Evolutionary conservation across 2,113 vertebrate species (phyloP).

Genomic region (Caranx ignobilis): DNA sequence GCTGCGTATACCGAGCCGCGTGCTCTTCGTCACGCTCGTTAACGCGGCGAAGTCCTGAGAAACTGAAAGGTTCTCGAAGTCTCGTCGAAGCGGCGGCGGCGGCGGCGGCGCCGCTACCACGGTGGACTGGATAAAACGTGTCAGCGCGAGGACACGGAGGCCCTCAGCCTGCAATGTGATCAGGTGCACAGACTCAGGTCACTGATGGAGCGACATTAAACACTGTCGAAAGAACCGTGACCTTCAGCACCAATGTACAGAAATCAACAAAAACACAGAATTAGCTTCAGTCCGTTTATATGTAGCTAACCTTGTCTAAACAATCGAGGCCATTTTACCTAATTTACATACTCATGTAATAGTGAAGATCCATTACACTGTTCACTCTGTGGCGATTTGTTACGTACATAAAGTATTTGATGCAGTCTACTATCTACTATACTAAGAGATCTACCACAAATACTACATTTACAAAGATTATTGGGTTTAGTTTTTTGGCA

Average conservation of each 20-base stretch:
- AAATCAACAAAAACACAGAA: not conserved
- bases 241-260: not conserved
- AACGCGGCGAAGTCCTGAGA: not conserved
- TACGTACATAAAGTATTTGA: too few species aligned
- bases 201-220: not conserved
- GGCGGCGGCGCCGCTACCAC: not conserved
- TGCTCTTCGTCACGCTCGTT: conserved; percentile 3
- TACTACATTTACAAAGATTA: not conserved
- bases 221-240: not conserved
- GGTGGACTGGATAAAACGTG: not conserved
- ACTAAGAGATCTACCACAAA: too few species aligned
- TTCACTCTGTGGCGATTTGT: not conserved
- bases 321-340: too few species aligned
- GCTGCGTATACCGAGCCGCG: not conserved
- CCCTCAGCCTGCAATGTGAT: not conserved
- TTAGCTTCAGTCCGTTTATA: not conserved
- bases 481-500: not conserved
- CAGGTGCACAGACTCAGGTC: not conserved
- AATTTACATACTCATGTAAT: not conserved
- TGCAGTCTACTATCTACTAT: too few species aligned
- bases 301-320: not conserved
- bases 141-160: not conserved
- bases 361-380: too few species aligned
- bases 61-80: not conserved
- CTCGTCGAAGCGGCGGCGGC: conserved; percentile 1